phyloP scores from a whole-genome alignment of 2,113 vertebrate genomes.

The Sander vitreus region DNA sequence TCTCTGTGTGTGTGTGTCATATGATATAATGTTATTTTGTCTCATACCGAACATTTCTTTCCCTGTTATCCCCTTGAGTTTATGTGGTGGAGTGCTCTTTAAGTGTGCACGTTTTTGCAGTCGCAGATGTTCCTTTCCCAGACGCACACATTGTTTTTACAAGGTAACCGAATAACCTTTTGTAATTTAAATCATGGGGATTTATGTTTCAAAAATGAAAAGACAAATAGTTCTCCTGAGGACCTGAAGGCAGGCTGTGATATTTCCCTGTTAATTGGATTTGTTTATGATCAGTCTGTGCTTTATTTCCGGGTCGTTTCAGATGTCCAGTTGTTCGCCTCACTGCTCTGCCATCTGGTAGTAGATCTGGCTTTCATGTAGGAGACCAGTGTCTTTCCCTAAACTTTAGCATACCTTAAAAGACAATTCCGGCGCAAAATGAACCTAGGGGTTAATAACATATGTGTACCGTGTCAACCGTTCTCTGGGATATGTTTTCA shows the following conservation, averaged over 20 bases:
- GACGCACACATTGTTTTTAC: background rate
- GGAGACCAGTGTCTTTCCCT: no score
- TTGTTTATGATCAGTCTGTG: constrained; percentile 46
- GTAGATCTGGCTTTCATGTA: no score
- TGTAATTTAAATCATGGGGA: background rate
- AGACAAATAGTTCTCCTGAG: background rate
- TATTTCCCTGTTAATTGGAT: constrained; percentile 17
- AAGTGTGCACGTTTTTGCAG: constrained; percentile 5
- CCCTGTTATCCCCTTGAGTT: constrained; percentile 3
- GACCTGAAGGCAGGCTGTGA: constrained; percentile 1
- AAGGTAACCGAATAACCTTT: background rate
- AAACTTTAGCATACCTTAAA: no score
- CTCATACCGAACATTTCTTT: constrained; percentile 45
- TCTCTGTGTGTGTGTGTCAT: constrained; percentile 17
- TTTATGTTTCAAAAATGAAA: background rate
- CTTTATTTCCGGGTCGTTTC: constrained; percentile 45
- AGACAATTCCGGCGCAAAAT: no score
- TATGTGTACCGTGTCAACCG: no score
- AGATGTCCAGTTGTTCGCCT: constrained; percentile 52
- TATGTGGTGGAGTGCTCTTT: background rate
- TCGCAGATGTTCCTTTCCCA: constrained; percentile 3
- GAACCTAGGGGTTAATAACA: no score
- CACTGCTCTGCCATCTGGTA: constrained; percentile 43
- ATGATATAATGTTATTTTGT: constrained; percentile 53
- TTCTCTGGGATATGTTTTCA: no score